Conservation (phyloP, 92 coral and sea anemone species). For the Zoanthus gigantus region DNA sequence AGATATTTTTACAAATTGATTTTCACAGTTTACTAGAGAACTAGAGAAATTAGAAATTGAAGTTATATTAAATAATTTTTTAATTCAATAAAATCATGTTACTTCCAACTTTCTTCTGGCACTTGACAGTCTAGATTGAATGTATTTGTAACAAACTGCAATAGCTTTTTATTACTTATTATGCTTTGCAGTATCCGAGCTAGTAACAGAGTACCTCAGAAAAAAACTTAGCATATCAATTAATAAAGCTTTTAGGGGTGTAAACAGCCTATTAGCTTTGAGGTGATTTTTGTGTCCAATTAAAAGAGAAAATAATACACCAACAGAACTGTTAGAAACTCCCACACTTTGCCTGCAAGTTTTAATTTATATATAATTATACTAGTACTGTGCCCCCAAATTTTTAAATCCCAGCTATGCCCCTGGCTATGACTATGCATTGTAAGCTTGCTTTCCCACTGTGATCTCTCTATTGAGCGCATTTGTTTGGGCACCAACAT, state of each 20-base stretch:
- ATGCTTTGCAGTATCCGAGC: slow-evolving; percentile 11
- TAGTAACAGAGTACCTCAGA: slow-evolving; percentile 31
- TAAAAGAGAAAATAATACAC: background rate
- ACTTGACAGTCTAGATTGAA: slow-evolving; percentile 51
- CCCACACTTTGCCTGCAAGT: background rate
- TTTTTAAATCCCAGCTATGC: background rate
- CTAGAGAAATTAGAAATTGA: too few species aligned
- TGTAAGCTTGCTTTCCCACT: background rate
- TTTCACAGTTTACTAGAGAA: too few species aligned
- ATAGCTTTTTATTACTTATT: slow-evolving; percentile 44
- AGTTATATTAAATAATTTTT: background rate
- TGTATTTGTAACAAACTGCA: slow-evolving; percentile 40
- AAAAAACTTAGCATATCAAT: slow-evolving; percentile 41
- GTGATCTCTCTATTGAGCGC: too few species aligned
- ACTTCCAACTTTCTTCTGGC: slow-evolving; percentile 39
- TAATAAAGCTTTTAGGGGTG: slow-evolving; percentile 11
- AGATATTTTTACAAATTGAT: too few species aligned
- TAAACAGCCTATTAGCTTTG: background rate
- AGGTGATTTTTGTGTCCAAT: background rate
- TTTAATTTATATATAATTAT: too few species aligned
- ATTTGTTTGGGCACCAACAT: too few species aligned
- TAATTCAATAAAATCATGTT: slow-evolving; percentile 23
- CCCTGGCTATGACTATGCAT: background rate
- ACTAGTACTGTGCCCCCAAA: background rate
- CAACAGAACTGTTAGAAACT: background rate